phyloP scores from a whole-genome alignment of 2,797 vertebrate species.

The Fratercula arctica region DNA sequence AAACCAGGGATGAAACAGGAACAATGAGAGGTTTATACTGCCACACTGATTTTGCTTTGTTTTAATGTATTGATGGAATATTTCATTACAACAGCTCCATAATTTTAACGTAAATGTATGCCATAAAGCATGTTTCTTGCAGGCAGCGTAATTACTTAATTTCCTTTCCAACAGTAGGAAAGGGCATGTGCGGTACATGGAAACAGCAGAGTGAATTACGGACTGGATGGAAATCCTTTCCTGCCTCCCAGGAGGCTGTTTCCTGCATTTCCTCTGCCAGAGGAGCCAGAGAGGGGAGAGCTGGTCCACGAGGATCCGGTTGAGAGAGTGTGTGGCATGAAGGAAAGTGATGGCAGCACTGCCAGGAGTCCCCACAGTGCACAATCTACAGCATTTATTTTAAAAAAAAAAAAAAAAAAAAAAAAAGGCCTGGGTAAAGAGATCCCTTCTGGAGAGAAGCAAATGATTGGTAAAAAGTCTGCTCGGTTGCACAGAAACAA shows the following conservation, averaged over 20 bases:
- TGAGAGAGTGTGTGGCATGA: neutral
- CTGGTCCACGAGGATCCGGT: neutral
- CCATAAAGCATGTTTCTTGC: conserved; percentile 8
- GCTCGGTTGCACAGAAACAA: accelerated
- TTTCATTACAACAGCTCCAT: conserved; percentile 49
- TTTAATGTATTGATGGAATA: conserved; percentile 31
- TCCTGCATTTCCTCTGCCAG: neutral
- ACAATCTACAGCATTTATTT: neutral
- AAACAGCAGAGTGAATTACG: neutral
- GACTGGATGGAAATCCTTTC: neutral
- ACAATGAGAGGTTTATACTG: conserved; percentile 17
- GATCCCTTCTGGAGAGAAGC: neutral
- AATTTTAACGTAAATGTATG: conserved; percentile 25
- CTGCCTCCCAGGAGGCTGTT: neutral
- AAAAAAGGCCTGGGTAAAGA: neutral
- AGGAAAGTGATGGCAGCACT: neutral
- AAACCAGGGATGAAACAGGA: neutral
- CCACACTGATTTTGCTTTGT: conserved; percentile 20
- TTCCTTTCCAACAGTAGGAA: neutral
- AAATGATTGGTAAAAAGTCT: neutral
- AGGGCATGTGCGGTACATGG: neutral
- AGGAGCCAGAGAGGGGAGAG: neutral
- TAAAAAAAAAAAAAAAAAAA: neutral
- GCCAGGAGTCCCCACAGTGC: neutral
- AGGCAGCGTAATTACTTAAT: neutral